Evolutionary conservation across 1,140 invertebrate species (phyloP), one percentile per base, ranked within the genome.

Genomic region (Oncopodura yosiiana): DNA sequence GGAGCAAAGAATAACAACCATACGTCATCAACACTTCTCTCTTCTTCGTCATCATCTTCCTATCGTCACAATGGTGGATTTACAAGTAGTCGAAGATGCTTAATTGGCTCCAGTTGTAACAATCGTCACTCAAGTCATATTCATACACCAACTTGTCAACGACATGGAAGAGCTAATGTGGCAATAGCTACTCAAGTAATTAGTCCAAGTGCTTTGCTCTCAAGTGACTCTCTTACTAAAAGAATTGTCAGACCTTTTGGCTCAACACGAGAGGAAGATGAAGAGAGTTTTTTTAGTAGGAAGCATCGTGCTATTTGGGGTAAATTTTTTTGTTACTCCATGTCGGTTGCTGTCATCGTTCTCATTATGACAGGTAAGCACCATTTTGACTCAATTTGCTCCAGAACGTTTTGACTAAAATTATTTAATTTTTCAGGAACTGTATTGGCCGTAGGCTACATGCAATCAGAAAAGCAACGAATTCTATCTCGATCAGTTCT

Each of bases 101-200:
- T n/a, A n/a, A n/a, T n/a, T n/a, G n/a, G n/a, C n/a, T n/a, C n/a
- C n/a, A n/a, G n/a, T n/a, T n/a, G n/a, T n/a, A n/a, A n/a, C n/a
- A n/a, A n/a, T n/a, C n/a, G n/a, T n/a, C n/a, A n/a, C n/a, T n/a
- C n/a, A n/a, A n/a, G n/a, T n/a, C n/a, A n/a, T n/a, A n/a, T n/a
- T n/a, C n/a, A n/a, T n/a, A n/a, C n/a, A n/a, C n/a, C n/a, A n/a
- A n/a, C n/a, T n/a, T n/a, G n/a, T n/a, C n/a, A n/a, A n/a, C n/a
- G n/a, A n/a, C n/a, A n/a, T n/a, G n/a, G n/a, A n/a, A n/a, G n/a
- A n/a, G n/a, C n/a, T n/a, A 60, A 56, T 41, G 60, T 62, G 4
- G 55, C 60, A 4, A 58, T 62, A 21, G 60, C 60, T 1, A 62
- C 60, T 8, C 60, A 62, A 49, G 61, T 62, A 3, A 41, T 62